Evolutionary conservation across 1,140 invertebrate genomes (phyloP).

Genomic region (Drosophila grimshawi): DNA sequence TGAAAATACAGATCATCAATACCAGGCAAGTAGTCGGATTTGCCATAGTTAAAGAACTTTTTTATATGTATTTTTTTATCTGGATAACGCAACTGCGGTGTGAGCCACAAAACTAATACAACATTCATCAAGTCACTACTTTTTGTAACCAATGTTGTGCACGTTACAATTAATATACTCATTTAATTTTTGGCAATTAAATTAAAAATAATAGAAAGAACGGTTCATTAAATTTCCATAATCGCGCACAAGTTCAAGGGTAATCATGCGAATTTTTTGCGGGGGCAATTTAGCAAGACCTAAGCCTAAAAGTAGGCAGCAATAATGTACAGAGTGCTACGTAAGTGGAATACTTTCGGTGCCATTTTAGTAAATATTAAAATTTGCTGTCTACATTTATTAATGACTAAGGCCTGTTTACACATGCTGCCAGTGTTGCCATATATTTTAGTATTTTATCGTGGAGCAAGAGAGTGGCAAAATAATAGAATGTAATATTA

Average conservation of each 20-base stretch:
- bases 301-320: constrained; percentile 19
- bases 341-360: too few species aligned
- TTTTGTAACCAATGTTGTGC: constrained; percentile 21
- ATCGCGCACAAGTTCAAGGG: constrained; percentile 13
- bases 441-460: too few species aligned
- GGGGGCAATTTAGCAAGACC: background rate
- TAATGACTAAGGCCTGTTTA: too few species aligned
- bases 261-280: constrained; percentile 9
- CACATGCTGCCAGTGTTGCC: too few species aligned
- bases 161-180: constrained; percentile 8
- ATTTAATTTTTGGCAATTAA: constrained; percentile 13
- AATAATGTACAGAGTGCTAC: background rate
- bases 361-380: too few species aligned
- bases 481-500: too few species aligned
- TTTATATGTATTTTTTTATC: background rate
- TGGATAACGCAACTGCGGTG: background rate
- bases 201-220: constrained; percentile 19
- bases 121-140: background rate
- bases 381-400: too few species aligned
- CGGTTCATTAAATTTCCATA: constrained; percentile 30
- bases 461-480: too few species aligned
- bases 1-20: constrained; percentile 2
- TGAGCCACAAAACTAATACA: constrained; percentile 8
- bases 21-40: background rate
- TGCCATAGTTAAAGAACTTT: background rate